phyloP scores from a whole-genome alignment of 2,888 invertebrate genomes.

The Eilema griseolum region DNA sequence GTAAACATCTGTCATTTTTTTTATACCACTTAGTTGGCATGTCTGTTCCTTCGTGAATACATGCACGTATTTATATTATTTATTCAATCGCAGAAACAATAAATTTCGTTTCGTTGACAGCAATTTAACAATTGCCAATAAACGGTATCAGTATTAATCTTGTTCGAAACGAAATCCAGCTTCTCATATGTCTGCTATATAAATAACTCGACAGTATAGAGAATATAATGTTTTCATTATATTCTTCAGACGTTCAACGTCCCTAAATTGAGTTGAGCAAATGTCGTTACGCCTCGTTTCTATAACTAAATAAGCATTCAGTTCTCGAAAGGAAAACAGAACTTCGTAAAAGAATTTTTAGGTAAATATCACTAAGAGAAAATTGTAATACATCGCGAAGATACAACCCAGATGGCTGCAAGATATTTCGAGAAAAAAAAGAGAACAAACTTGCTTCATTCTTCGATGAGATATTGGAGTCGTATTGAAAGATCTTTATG shows the following conservation, averaged over 20 bases:
- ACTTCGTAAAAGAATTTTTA: conserved; percentile 60
- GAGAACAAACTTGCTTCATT: conserved; percentile 61
- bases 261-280: conserved; percentile 69
- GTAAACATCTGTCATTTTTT: too few relatives aligned
- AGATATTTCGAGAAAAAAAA: conserved; percentile 54
- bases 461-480: conserved; percentile 60
- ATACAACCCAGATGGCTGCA: conserved; percentile 71
- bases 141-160: not conserved
- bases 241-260: conserved; percentile 71
- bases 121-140: not conserved
- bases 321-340: conserved; percentile 67
- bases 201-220: conserved; percentile 22
- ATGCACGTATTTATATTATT: too few relatives aligned
- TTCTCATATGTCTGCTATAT: not conserved
- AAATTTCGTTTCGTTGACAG: not conserved
- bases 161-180: not conserved
- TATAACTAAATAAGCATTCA: conserved; percentile 70
- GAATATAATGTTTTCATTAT: conserved; percentile 56
- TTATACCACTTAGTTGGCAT: too few relatives aligned
- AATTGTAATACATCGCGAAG: conserved; percentile 66
- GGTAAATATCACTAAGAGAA: conserved; percentile 67
- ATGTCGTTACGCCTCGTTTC: conserved; percentile 68
- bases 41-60: too few relatives aligned
- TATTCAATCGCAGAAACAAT: not conserved
- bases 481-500: conserved; percentile 57